phyloP scores from a whole-genome alignment of 2,888 invertebrate genomes.

The Drosophila incognita region DNA sequence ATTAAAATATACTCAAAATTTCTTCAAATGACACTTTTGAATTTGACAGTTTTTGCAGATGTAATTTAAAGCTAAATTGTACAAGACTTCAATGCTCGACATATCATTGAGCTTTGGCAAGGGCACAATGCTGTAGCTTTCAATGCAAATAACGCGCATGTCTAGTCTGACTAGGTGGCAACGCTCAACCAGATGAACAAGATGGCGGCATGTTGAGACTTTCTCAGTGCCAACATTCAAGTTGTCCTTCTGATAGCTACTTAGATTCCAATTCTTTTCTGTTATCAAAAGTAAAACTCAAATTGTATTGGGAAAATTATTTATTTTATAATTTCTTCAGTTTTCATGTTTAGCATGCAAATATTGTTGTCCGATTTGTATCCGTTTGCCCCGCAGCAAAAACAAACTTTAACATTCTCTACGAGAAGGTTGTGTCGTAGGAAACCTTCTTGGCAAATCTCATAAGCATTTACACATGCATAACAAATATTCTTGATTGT shows the following conservation, averaged over 20 bases:
- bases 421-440: conserved; percentile 14
- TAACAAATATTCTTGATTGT: conserved; percentile 15
- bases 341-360: conserved; percentile 23
- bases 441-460: conserved; percentile 18
- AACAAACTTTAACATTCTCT: conserved; percentile 37
- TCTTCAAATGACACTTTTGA: not conserved
- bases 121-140: not conserved
- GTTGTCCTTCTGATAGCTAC: not conserved
- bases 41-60: not conserved
- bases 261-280: not conserved
- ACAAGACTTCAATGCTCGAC: not conserved
- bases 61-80: conserved; percentile 2
- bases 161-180: conserved; percentile 20
- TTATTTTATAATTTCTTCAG: conserved; percentile 40
- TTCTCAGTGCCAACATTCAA: not conserved
- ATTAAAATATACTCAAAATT: not conserved
- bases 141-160: not conserved
- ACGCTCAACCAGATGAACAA: not conserved
- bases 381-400: conserved; percentile 16
- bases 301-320: conserved; percentile 33
- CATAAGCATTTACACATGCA: conserved; percentile 9
- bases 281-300: not conserved
- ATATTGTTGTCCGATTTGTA: conserved; percentile 23
- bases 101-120: conserved; percentile 24
- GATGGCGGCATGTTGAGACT: not conserved